A percentile compares a stretch with the other conserved stretches of the same genome.
These are phyloP conservation scores for Aplochiton taeniatus DNA, from an alignment of 2,797 vertebrate species.

Conservation along the genomic window DNA sequence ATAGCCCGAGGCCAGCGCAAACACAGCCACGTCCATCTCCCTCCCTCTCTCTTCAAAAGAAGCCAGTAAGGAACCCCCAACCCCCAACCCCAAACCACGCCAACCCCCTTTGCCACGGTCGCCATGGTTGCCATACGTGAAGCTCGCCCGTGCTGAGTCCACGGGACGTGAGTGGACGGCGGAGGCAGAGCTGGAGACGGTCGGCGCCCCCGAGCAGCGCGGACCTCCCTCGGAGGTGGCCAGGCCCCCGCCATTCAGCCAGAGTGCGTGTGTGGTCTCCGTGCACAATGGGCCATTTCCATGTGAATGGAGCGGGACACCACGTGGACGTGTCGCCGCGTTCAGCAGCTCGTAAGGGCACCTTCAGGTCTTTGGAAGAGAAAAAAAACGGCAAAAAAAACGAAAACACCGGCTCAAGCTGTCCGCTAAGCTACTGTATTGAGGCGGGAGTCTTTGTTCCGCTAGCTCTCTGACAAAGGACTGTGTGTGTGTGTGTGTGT, in stretches of 20 bases:
- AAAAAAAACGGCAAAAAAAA: slow-evolving; percentile 10
- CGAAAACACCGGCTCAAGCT: slow-evolving; percentile 50
- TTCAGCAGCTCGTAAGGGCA: slow-evolving; percentile 64
- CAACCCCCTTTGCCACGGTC: slow-evolving; percentile 63
- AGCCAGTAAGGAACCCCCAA: slow-evolving; percentile 51
- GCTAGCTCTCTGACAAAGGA: slow-evolving; percentile 49
- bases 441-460: slow-evolving; percentile 63
- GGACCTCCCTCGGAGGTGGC: slow-evolving; percentile 58
- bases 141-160: slow-evolving; percentile 49
- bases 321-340: slow-evolving; percentile 58
- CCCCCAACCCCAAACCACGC: slow-evolving; percentile 35
- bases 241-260: slow-evolving; percentile 53
- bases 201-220: slow-evolving; percentile 48
- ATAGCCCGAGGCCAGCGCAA: no score
- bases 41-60: slow-evolving; percentile 49
- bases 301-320: slow-evolving; percentile 65
- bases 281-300: slow-evolving; percentile 65
- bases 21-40: no score
- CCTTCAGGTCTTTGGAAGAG: slow-evolving; percentile 65
- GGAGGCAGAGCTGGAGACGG: slow-evolving; percentile 71
- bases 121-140: slow-evolving; percentile 75
- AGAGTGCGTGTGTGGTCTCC: slow-evolving; percentile 67
- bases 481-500: slow-evolving; percentile 26
- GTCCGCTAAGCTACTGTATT: slow-evolving; percentile 46
- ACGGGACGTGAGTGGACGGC: slow-evolving; percentile 53